Base-by-base conservation (phyloP, 1,140 invertebrate genomes). In the Orius insidiosus region DNA sequence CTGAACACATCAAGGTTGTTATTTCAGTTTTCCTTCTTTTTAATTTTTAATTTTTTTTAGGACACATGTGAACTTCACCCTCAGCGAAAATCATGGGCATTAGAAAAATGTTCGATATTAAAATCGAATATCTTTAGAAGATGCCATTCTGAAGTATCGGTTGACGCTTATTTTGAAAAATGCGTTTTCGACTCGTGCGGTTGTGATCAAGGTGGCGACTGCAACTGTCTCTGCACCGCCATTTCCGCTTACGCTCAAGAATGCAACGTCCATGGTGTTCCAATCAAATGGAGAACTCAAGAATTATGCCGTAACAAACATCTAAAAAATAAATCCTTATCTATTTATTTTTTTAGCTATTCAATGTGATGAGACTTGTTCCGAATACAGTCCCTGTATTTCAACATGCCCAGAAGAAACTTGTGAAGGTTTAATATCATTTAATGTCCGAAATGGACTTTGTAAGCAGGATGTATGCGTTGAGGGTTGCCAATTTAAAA, bases 131-230 rank as follows among this genome's bases (percentile, higher is more conserved):
- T 80, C 1, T 92, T 93, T 61, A 59, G 71, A 32, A 59, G 71
- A 8, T 93, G 88, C 56, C 85, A 90, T 60, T 66, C 69, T 1
- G 79, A 86, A 60, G 82, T 92, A 2, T 69, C 77, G 0, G 66
- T 81, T 0, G 74, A 78, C 16, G 62, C 65, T 1, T 86, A 71
- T 55, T 56, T 78, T 40, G 63, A 73, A 50, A 73, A 52, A 35
- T 89, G 85, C 59, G 71, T 83, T 45, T 74, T 74, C 45, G 85
- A 90, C 62, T 70, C 81, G 1, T 93, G 86, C 62, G 84, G 76
- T 16, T 94, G 89, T 61, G 85, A 90, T 61, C 65, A 73, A 55
- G 87, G 87, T 13, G 87, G 78, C 0, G 87, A 92, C 59, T 94
- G 88, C 58, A 78, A 84, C 46, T 94, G 87, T 63, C 60, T 89